phyloP scores from a whole-genome alignment of 2,797 vertebrate species.

The Calcarius lapponicus region DNA sequence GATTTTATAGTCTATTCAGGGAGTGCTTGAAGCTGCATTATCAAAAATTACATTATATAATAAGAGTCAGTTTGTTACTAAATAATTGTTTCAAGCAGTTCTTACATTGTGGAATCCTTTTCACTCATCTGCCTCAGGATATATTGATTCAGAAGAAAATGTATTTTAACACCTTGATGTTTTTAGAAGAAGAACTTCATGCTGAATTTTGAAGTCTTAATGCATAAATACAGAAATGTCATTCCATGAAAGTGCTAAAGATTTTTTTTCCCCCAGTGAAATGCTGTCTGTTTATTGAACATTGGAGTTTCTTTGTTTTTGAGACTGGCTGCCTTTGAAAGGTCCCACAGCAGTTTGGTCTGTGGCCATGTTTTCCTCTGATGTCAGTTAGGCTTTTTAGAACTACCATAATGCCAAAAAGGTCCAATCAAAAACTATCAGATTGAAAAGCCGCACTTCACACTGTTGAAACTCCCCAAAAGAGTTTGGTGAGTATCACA shows the following conservation, averaged over 20 bases:
- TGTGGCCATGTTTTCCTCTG: background rate
- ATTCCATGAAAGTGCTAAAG: background rate
- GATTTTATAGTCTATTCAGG: background rate
- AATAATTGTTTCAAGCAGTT: background rate
- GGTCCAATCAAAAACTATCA: background rate
- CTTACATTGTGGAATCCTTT: background rate
- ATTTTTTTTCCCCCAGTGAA: background rate
- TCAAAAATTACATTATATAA: background rate
- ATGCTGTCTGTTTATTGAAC: background rate
- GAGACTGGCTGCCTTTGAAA: background rate
- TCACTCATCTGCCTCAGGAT: background rate
- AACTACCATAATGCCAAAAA: background rate
- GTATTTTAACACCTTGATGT: background rate
- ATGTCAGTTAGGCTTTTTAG: background rate
- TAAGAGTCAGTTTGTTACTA: background rate
- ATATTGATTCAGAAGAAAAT: background rate
- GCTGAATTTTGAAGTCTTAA: background rate
- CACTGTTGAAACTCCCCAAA: background rate
- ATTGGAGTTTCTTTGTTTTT: background rate
- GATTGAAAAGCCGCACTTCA: background rate
- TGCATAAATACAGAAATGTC: background rate
- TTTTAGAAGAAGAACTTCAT: background rate
- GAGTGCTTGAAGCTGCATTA: background rate
- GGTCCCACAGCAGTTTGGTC: background rate
- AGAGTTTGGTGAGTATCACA: background rate